A percentile compares a stretch with the other conserved stretches of the same genome.
Conservation (phyloP, 2,113 vertebrate genomes). For the Patagioenas fasciata region DNA sequence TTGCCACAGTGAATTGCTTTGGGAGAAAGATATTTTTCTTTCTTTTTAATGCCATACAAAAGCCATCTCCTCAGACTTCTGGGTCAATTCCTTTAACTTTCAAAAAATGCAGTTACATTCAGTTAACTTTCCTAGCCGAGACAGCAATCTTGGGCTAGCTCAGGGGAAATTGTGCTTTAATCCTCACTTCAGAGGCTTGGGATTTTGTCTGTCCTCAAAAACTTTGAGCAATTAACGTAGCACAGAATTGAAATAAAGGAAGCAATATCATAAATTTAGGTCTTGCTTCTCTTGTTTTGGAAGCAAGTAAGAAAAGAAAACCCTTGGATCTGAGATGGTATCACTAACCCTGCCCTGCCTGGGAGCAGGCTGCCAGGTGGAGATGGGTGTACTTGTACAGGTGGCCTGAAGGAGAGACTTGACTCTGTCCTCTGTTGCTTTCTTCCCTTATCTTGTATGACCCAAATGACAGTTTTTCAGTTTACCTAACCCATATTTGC, state of each 20-base stretch:
- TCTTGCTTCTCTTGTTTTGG: not conserved
- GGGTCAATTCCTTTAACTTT: constrained; percentile 21
- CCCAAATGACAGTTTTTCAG: not conserved
- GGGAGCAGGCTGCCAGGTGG: not conserved
- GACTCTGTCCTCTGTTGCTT: not conserved
- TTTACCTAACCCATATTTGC: not conserved
- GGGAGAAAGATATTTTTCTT: not conserved
- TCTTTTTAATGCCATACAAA: not conserved
- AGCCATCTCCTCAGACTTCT: not conserved
- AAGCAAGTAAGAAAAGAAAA: not conserved
- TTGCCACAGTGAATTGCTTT: not conserved
- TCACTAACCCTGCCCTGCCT: not conserved
- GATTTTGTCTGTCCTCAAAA: not conserved
- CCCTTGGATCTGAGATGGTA: not conserved
- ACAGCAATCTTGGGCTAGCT: not conserved
- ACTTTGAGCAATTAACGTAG: not conserved
- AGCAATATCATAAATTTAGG: not conserved
- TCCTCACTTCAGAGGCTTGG: not conserved
- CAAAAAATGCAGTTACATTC: not conserved
- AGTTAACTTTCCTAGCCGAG: not conserved
- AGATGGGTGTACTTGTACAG: accelerated
- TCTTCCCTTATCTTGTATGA: not conserved
- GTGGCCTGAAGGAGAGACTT: not conserved
- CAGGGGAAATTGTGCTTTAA: not conserved
- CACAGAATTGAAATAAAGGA: not conserved